These are phyloP conservation scores for Seriola quinqueradiata DNA, from an alignment of 2,113 vertebrate species.

Conservation along the genomic window DNA sequence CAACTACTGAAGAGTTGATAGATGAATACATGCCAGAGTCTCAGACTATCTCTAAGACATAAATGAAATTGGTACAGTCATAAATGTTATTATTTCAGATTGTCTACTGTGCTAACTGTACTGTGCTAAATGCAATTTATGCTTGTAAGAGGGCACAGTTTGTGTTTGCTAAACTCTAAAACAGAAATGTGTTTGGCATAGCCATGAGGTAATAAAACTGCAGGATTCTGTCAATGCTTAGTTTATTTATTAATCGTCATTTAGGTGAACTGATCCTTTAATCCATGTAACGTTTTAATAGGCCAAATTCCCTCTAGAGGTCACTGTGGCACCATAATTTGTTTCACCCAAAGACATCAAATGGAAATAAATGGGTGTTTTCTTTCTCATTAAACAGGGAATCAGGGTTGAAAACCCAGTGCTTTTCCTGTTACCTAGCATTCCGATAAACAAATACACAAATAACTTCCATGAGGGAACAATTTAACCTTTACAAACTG, in stretches of 20 bases:
- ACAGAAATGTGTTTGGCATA: background rate
- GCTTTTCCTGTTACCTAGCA: background rate
- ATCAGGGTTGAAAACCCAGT: background rate
- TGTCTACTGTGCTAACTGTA: background rate
- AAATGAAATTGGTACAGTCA: background rate
- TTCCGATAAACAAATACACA: too few relatives aligned
- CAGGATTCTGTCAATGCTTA: background rate
- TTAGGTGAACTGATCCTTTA: background rate
- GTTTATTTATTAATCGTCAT: background rate
- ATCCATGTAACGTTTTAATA: background rate
- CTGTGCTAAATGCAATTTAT: background rate
- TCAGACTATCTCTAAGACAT: background rate
- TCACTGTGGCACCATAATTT: background rate
- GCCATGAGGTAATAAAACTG: background rate
- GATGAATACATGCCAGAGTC: background rate
- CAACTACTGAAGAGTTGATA: background rate
- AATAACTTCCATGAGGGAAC: too few relatives aligned
- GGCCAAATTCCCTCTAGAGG: constrained; percentile 40
- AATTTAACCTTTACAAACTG: too few relatives aligned
- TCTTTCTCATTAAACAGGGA: background rate
- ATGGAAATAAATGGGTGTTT: background rate
- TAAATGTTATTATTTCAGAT: background rate
- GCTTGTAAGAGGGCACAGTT: background rate
- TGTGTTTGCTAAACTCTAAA: background rate
- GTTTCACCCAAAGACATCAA: background rate